Base-by-base conservation (phyloP, 2,797 vertebrate genomes). In the Pelodytes ibericus region DNA sequence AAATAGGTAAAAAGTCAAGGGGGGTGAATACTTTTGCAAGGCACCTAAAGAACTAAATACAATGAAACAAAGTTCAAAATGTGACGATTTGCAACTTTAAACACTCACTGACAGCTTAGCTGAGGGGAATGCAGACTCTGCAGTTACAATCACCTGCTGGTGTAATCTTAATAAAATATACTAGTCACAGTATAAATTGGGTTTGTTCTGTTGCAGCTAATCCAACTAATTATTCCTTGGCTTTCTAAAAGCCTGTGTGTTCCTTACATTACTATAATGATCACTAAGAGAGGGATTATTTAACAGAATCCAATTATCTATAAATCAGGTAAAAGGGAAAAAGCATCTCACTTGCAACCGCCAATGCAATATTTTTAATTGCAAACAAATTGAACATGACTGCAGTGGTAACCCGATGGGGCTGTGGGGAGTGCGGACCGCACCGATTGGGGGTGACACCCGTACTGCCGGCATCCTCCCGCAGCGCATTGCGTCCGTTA, bases 221-320 rank as follows among this genome's bases (percentile, higher is more conserved):
- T 58, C 56, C 25, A 27, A 9, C 20, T 58, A 26, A 58, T 58
- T 58, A 31, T 31, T n/a, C 29, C 25, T 27, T 31, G 26, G 58
- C 7, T 61, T 61, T 61, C 31, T 30, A 30, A 61, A 61, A 22
- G 16, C 4, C 29, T 31, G 16, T 61, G 57, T 61, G 58, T 61
- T 61, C 27, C 33, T 29, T 16, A 18, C 18, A 6, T 30, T 29
- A 61, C 27, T 18, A 27, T 61, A 61, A 61, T 30, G 58, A 61
- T 61, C 29, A 3, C 58, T 61, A 8, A 61, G 26, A 24, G 56
- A 58, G 56, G 56, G 25, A 26, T 58, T 26, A 27, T 58, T 58
- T 26, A 8, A 49, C 11, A 8, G 56, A 58, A 58, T 58, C 56
- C 56, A 25, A 58, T 58, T 58, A 58, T 27, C 25, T 11, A 8